Base-by-base conservation (phyloP, 1,140 invertebrate genomes). In the Littorina saxatilis region DNA sequence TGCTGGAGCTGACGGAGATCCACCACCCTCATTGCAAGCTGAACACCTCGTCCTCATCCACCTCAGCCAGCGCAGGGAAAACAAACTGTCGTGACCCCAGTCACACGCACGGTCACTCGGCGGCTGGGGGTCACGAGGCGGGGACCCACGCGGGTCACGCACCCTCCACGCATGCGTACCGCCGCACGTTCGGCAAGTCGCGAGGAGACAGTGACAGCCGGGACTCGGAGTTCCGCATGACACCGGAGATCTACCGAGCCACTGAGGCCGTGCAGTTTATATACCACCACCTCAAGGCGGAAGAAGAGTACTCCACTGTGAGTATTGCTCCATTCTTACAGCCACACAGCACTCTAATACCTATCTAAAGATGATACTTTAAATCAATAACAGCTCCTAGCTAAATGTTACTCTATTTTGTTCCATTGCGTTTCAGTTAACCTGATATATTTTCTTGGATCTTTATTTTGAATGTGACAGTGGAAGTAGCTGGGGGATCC, bases 1-100 rank as follows among this genome's bases (percentile, higher is more conserved):
- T 97, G 72, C 96, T 98, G 95, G 98, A 99, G 92, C 91, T 99
- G 74, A 97, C 97, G 4, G 97, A 99, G 92, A 93, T 99, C 79
- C 89, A 90, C 40, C 90, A 92, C 84, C 89, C 92, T 1, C 98
- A 98, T 91, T 99, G 98, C 93, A 98, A 98, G 92, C 97, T 98
- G 83, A 98, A 97, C 93, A 94, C 96, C 29, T 50, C 74, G 2
- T 32, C 50, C 52, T 5, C 47, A 17, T 55, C 52, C 29, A 52
- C 73, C 40, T 32, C 27, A 32, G 17, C 37, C 37, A 20, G 35
- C 43, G n/a, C n/a, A n/a, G 15, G 29, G n/a, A 55, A 50, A 27
- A 52, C 40, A 15, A 77, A 58, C 74, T n/a, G 47, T 37, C n/a
- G 74, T 1, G 74, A n/a, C 29, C 15, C 35, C 0, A 52, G 2